These are phyloP conservation scores for Mechanitis mazaeus DNA, from an alignment of 2,888 invertebrate species.

Conservation along the genomic window DNA sequence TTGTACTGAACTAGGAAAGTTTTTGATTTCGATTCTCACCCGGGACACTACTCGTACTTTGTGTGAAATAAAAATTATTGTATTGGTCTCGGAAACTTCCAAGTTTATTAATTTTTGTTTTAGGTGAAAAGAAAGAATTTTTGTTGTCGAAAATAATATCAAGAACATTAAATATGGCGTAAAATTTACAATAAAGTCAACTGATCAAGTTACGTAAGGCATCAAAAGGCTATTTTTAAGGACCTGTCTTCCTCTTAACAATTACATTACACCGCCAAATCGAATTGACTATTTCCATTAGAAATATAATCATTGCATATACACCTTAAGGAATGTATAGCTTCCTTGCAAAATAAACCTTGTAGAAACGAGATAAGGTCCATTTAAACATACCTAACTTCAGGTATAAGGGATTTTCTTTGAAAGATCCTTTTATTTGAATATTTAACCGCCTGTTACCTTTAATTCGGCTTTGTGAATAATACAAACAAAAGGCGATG, in stretches of 20 bases:
- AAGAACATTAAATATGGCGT: not conserved
- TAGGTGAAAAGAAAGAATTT: too few species aligned
- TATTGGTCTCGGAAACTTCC: too few species aligned
- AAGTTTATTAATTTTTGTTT: too few species aligned
- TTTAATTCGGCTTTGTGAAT: slow-evolving; percentile 16
- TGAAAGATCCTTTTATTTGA: slow-evolving; percentile 12
- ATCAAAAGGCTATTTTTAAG: slow-evolving; percentile 2
- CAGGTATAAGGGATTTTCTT: too few species aligned
- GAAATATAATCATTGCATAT: not conserved
- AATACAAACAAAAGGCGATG: not conserved
- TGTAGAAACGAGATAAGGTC: not conserved
- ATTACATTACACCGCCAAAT: slow-evolving; percentile 3
- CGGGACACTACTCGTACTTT: too few species aligned
- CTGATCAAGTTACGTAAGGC: not conserved
- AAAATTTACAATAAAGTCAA: not conserved
- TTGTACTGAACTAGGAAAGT: too few species aligned
- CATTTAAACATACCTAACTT: too few species aligned
- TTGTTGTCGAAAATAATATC: too few species aligned
- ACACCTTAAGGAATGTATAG: not conserved
- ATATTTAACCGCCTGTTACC: slow-evolving; percentile 22
- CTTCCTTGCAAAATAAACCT: not conserved
- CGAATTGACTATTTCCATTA: slow-evolving; percentile 2
- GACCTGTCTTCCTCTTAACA: slow-evolving; percentile 1
- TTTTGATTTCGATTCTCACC: too few species aligned
- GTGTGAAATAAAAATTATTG: too few species aligned